These are phyloP conservation scores for Euclidia mi DNA, from an alignment of 2,888 invertebrate genomes.

Conservation along the genomic window DNA sequence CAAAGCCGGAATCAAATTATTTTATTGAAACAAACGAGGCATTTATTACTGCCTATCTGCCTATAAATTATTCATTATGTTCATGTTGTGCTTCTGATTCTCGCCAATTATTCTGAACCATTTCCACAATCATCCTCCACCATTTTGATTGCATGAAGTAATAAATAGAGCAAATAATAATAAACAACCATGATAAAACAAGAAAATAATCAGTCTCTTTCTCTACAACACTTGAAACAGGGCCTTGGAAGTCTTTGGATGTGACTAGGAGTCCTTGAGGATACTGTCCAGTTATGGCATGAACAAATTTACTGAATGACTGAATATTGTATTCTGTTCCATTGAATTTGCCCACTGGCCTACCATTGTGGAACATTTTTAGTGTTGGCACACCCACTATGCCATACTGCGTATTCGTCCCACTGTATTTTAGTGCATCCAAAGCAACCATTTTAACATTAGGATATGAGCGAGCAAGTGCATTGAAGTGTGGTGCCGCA, in stretches of 20 bases:
- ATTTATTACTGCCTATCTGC: background rate
- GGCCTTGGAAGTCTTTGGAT: constrained; percentile 94
- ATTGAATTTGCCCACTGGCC: constrained; percentile 96
- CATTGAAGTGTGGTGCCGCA: constrained; percentile 97
- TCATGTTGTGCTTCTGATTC: constrained; percentile 96
- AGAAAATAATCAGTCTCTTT: constrained; percentile 95
- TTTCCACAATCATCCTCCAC: constrained; percentile 95
- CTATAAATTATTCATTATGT: constrained; percentile 91
- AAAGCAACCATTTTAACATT: constrained; percentile 96
- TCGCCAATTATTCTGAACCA: constrained; percentile 96
- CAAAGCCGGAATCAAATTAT: background rate
- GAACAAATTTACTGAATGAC: constrained; percentile 94
- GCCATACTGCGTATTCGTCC: constrained; percentile 97
- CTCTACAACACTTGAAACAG: constrained; percentile 94
- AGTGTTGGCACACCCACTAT: constrained; percentile 97
- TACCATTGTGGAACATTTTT: constrained; percentile 96
- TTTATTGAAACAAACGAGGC: background rate
- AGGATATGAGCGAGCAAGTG: constrained; percentile 96
- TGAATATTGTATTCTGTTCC: constrained; percentile 95
- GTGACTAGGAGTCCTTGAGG: constrained; percentile 92
- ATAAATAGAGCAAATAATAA: constrained; percentile 93
- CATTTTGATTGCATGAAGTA: constrained; percentile 94
- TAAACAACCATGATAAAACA: constrained; percentile 96
- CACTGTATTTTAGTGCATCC: constrained; percentile 95
- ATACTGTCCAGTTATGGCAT: constrained; percentile 93